Conservation (phyloP, 1,140 invertebrate genomes). For the Apis cerana region DNA sequence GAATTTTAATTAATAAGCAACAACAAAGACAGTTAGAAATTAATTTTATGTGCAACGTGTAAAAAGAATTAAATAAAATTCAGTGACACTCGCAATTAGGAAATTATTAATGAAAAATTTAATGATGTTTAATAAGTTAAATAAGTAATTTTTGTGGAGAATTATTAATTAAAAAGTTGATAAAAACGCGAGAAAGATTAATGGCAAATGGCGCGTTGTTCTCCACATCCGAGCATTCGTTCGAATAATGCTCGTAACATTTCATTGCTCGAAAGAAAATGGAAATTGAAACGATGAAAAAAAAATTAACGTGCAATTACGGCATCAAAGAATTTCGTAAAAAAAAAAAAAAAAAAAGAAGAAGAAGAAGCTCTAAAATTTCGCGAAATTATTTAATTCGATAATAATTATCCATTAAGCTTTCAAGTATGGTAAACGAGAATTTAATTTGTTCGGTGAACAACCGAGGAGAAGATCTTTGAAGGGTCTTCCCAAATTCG, state of each 20-base stretch:
- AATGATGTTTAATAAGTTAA: neutral
- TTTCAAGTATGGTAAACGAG: slow-evolving; percentile 46
- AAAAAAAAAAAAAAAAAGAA: too few species aligned
- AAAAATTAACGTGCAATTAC: too few species aligned
- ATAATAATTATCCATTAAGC: slow-evolving; percentile 11
- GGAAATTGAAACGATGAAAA: too few species aligned
- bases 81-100: neutral
- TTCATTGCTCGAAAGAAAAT: neutral
- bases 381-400: neutral
- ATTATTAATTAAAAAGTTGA: too few species aligned
- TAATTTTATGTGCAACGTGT: neutral
- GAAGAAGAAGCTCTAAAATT: too few species aligned
- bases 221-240: neutral
- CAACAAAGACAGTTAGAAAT: neutral
- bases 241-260: neutral
- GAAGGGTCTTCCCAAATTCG: slow-evolving; percentile 39
- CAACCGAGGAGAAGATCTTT: slow-evolving; percentile 38
- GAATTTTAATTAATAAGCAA: neutral
- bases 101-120: neutral
- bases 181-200: neutral
- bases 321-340: neutral
- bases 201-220: neutral
- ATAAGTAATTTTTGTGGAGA: too few species aligned
- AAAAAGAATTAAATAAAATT: neutral
- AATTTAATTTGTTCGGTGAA: slow-evolving; percentile 51